Evolutionary conservation across 2,888 invertebrate genomes (phyloP).

Genomic region (Epinotia nisella): DNA sequence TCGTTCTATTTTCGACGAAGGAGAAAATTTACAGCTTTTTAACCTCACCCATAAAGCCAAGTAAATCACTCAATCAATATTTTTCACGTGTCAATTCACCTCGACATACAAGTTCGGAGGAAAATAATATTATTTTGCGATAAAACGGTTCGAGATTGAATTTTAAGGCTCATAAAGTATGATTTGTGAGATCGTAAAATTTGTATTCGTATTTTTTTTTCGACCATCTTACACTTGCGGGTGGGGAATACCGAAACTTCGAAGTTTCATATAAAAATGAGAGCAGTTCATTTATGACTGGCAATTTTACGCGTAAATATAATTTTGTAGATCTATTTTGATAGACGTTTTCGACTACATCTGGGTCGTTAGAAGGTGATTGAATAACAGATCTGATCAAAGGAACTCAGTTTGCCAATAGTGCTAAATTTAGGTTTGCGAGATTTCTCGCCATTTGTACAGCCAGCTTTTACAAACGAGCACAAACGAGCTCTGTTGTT

Average conservation of each 20-base stretch:
- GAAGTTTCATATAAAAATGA: neutral
- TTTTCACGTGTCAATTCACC: slow-evolving; percentile 36
- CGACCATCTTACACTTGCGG: slow-evolving; percentile 10
- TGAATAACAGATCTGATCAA: slow-evolving; percentile 39
- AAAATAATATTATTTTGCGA: slow-evolving; percentile 35
- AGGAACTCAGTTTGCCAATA: slow-evolving; percentile 27
- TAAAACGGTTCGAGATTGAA: slow-evolving; percentile 24
- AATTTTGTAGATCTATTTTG: slow-evolving; percentile 28
- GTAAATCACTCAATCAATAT: slow-evolving; percentile 28
- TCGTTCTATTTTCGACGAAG: slow-evolving; percentile 7
- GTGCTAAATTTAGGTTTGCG: slow-evolving; percentile 26
- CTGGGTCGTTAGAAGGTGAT: slow-evolving; percentile 35
- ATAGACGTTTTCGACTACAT: slow-evolving; percentile 26
- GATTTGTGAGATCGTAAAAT: slow-evolving; percentile 40
- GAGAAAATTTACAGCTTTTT: slow-evolving; percentile 25
- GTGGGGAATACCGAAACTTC: neutral
- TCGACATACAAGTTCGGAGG: neutral
- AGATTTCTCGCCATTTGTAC: slow-evolving; percentile 1
- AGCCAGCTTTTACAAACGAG: no score
- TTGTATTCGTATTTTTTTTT: slow-evolving; percentile 22
- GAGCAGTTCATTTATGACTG: neutral
- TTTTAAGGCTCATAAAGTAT: slow-evolving; percentile 32
- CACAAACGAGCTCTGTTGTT: neutral
- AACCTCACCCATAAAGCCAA: slow-evolving; percentile 16
- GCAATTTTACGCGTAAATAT: neutral